phyloP scores from a whole-genome alignment of 2,888 invertebrate species.

The Hymenopus coronatus region DNA sequence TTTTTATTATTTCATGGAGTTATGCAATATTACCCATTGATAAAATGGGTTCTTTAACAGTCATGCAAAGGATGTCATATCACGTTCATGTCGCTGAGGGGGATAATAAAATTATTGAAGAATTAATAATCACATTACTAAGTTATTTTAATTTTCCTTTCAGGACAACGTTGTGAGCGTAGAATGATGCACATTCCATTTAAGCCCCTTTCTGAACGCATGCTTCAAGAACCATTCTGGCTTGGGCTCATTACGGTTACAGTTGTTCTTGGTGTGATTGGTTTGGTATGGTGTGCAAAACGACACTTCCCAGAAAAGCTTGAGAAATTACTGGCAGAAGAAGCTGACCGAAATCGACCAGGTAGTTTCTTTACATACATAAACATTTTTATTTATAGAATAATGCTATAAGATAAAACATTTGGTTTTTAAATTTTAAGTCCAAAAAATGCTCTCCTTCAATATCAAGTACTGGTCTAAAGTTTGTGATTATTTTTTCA shows the following conservation, averaged over 20 bases:
- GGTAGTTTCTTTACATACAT: constrained; percentile 46
- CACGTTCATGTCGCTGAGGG: too few species aligned
- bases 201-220: constrained; percentile 71
- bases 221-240: constrained; percentile 89
- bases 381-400: too few species aligned
- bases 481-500: too few species aligned
- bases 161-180: constrained; percentile 64
- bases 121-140: neutral
- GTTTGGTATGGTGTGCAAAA: constrained; percentile 79
- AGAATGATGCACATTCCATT: constrained; percentile 67
- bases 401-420: too few species aligned
- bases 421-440: too few species aligned
- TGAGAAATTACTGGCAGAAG: constrained; percentile 77
- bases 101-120: too few species aligned
- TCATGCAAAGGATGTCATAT: too few species aligned
- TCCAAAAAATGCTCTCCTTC: too few species aligned
- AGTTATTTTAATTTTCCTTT: neutral
- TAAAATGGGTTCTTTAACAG: too few species aligned
- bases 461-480: too few species aligned
- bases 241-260: constrained; percentile 81
- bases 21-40: too few species aligned
- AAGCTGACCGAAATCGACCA: constrained; percentile 69
- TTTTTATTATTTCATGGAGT: too few species aligned
- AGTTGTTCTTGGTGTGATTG: constrained; percentile 73
- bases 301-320: constrained; percentile 83